Evolutionary conservation across 2,797 vertebrate genomes (phyloP).

Genomic region (Trematomus bernacchii): DNA sequence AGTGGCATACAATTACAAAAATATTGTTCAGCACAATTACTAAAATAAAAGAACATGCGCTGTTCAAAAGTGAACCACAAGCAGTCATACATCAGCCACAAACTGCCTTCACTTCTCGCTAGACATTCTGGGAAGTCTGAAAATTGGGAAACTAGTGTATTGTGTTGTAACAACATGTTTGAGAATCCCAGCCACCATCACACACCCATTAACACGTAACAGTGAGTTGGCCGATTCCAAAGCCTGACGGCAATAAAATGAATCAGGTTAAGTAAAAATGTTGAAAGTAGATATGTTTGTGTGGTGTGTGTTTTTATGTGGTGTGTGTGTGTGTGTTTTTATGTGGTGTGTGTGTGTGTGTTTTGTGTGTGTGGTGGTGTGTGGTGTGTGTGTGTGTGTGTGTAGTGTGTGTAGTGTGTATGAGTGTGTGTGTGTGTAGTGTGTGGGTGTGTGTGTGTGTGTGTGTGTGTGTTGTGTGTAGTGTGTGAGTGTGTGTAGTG

Average conservation of each 20-base stretch:
- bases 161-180: slow-evolving; percentile 1
- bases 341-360: too few species aligned
- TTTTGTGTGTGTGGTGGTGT: too few species aligned
- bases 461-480: too few species aligned
- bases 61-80: not conserved
- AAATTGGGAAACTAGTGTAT: slow-evolving; percentile 27
- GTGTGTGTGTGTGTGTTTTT: too few species aligned
- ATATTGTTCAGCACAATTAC: too few species aligned
- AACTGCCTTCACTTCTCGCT: slow-evolving; percentile 2
- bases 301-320: not conserved
- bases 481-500: too few species aligned
- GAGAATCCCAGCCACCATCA: not conserved
- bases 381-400: too few species aligned
- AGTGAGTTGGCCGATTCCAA: slow-evolving; percentile 34
- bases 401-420: too few species aligned
- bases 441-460: too few species aligned
- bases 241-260: slow-evolving; percentile 11
- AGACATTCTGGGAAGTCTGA: slow-evolving; percentile 37
- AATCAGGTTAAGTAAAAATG: not conserved
- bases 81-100: not conserved
- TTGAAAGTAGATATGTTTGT: not conserved
- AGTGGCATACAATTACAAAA: too few species aligned
- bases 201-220: not conserved
- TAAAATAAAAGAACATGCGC: not conserved
- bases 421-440: too few species aligned